Percentiles rank a stretch among this genome's conserved stretches.
Conservation (phyloP, 2,888 invertebrate species). For the Idaea aversata region DNA sequence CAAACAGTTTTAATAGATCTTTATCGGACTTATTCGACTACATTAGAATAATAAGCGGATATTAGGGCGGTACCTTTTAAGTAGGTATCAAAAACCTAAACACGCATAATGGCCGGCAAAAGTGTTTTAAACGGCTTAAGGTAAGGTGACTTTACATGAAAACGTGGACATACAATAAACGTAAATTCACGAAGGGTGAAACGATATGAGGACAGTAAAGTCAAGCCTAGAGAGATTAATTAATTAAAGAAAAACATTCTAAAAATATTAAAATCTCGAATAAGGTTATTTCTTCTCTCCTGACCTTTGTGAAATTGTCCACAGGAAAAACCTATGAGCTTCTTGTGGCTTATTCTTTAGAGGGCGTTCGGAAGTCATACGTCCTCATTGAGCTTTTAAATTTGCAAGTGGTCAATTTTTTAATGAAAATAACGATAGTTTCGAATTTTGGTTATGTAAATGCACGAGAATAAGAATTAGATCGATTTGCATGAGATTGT, state of each 20-base stretch:
- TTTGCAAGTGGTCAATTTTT: too few relatives aligned
- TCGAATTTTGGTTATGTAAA: too few relatives aligned
- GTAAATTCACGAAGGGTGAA: neutral
- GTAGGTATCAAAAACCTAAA: neutral
- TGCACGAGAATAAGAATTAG: too few relatives aligned
- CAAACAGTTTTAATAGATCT: slow-evolving; percentile 41
- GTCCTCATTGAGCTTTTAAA: too few relatives aligned
- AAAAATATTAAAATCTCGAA: neutral
- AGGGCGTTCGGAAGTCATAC: too few relatives aligned
- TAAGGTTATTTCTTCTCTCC: neutral
- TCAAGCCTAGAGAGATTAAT: neutral
- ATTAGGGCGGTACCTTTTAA: slow-evolving; percentile 25
- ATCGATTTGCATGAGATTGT: too few relatives aligned
- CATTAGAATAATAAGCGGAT: slow-evolving; percentile 33
- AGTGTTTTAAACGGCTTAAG: neutral
- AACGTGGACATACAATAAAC: neutral
- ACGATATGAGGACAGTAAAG: neutral
- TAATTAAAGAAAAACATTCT: neutral
- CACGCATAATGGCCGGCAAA: neutral
- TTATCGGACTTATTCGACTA: slow-evolving; percentile 31
- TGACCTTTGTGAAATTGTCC: too few relatives aligned
- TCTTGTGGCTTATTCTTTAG: too few relatives aligned
- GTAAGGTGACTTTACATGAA: neutral
- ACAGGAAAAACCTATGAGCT: too few relatives aligned
- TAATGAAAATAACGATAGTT: too few relatives aligned